Conservation (phyloP, 2,888 invertebrate species). For the Sesia bembeciformis region DNA sequence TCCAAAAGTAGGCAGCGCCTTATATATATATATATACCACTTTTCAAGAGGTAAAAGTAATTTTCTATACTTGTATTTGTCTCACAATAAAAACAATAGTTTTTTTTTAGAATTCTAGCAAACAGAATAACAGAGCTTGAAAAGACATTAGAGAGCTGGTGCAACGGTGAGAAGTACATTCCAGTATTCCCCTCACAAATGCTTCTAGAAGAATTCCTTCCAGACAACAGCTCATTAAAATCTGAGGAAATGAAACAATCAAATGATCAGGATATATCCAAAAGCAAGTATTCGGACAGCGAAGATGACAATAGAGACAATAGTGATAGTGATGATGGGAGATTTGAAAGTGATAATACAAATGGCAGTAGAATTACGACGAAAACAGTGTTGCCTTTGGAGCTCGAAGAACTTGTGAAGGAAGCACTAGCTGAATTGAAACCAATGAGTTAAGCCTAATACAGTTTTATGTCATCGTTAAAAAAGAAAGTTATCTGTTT, state of each 20-base stretch:
- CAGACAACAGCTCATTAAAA: conserved; percentile 38
- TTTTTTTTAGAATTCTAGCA: conserved; percentile 80
- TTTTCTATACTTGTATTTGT: no score
- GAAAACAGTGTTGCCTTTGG: conserved; percentile 72
- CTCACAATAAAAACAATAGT: no score
- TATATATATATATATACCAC: no score
- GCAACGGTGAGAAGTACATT: conserved; percentile 65
- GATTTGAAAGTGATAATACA: conserved; percentile 10
- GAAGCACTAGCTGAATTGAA: conserved; percentile 80
- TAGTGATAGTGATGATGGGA: conserved; percentile 26
- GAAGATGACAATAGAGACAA: conserved; percentile 44
- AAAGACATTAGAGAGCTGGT: conserved; percentile 79
- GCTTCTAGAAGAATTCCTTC: conserved; percentile 75
- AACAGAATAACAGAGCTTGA: conserved; percentile 88
- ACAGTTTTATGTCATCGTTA: no score
- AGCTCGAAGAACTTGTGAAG: conserved; percentile 76
- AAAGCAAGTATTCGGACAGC: conserved; percentile 38
- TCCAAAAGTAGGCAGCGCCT: no score
- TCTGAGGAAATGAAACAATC: conserved; percentile 37
- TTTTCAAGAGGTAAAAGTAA: no score
- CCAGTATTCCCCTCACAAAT: conserved; percentile 78
- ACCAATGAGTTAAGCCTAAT: conserved; percentile 31
- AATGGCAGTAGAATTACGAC: conserved; percentile 33
- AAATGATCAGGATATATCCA: conserved; percentile 24
- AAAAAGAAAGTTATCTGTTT: no score